Evolutionary conservation across 2,888 invertebrate genomes (phyloP).

Genomic region (Chironomus tentans): DNA sequence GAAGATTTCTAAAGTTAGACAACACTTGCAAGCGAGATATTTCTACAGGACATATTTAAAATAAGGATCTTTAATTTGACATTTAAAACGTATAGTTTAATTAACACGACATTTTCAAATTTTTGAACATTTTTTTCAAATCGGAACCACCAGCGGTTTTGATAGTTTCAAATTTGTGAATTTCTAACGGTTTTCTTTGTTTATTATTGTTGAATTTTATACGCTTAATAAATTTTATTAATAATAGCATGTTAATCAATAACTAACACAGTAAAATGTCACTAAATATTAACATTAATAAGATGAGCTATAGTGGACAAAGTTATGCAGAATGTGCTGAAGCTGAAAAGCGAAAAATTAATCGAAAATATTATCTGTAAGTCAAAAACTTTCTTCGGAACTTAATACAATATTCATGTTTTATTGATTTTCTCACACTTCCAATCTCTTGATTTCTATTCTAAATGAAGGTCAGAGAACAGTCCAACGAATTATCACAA

Average conservation of each 20-base stretch:
- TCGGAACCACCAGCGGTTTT: no score
- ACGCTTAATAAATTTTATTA: no score
- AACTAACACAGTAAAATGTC: neutral
- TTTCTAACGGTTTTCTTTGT: no score
- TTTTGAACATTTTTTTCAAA: no score
- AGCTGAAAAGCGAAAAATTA: neutral
- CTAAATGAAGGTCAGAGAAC: slow-evolving; percentile 47
- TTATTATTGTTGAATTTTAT: no score
- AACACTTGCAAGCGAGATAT: no score
- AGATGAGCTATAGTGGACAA: neutral
- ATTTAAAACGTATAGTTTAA: no score
- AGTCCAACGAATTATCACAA: slow-evolving; percentile 52
- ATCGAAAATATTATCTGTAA: neutral
- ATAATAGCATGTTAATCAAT: neutral
- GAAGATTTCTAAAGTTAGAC: no score
- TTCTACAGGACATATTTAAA: no score
- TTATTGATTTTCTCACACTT: slow-evolving; percentile 23
- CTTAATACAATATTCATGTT: neutral
- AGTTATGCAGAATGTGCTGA: slow-evolving; percentile 8
- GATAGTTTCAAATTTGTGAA: no score
- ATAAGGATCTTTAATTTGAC: no score
- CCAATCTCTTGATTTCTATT: neutral
- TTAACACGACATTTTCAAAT: no score
- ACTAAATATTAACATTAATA: slow-evolving; percentile 5
- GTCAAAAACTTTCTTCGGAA: neutral